A percentile compares a stretch with the other conserved stretches of the same genome.
These are phyloP conservation scores for Scaptodrosophila latifasciaeformis DNA, from an alignment of 2,888 invertebrate genomes.

Conservation along the genomic window DNA sequence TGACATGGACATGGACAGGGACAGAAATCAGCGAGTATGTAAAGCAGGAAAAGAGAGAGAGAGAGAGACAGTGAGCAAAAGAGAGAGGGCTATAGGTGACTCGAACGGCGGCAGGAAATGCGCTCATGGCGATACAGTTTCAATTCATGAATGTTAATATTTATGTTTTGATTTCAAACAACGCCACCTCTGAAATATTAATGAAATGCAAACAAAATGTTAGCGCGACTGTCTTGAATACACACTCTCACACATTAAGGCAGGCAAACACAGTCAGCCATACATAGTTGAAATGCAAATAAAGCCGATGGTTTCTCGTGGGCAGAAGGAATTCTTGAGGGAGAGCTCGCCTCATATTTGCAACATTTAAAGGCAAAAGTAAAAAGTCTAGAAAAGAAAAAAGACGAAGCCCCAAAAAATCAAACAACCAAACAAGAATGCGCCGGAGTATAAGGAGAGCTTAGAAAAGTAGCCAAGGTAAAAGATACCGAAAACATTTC, in stretches of 20 bases:
- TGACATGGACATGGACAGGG: too few species aligned
- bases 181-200: slow-evolving; percentile 70
- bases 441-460: slow-evolving; percentile 31
- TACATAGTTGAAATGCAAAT: slow-evolving; percentile 67
- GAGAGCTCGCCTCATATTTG: too few species aligned
- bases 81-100: not conserved
- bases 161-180: slow-evolving; percentile 71
- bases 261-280: slow-evolving; percentile 38
- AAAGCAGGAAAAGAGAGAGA: not conserved
- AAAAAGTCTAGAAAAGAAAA: too few species aligned
- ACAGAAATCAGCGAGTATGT: too few species aligned
- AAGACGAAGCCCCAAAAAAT: slow-evolving; percentile 58
- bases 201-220: slow-evolving; percentile 71
- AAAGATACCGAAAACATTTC: slow-evolving; percentile 43
- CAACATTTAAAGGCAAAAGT: too few species aligned
- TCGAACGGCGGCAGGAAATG: slow-evolving; percentile 42
- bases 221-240: slow-evolving; percentile 46
- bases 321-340: too few species aligned
- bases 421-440: slow-evolving; percentile 28
- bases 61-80: not conserved
- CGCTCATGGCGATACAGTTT: slow-evolving; percentile 65
- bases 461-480: slow-evolving; percentile 59
- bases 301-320: slow-evolving; percentile 27
- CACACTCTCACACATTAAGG: slow-evolving; percentile 14
- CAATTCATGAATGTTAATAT: slow-evolving; percentile 71